Conservation (phyloP, 1,140 invertebrate species). For the Polyergus mexicanus region DNA sequence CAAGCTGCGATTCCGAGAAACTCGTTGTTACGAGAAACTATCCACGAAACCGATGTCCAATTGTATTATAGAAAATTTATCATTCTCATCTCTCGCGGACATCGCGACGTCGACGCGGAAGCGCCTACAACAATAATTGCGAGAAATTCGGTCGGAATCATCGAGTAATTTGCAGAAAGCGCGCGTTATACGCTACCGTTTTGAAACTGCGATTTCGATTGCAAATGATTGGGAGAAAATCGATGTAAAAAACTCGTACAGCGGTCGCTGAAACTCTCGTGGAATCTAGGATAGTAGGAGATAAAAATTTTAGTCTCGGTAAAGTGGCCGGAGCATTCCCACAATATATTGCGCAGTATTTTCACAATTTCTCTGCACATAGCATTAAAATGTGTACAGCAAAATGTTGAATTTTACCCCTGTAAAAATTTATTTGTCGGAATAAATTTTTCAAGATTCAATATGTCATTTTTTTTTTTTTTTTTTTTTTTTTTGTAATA, state of each 20-base stretch:
- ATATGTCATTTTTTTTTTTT: not conserved
- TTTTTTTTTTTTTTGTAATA: not conserved
- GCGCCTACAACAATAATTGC: conserved; percentile 17
- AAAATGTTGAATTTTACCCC: not conserved
- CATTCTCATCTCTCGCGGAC: conserved; percentile 8
- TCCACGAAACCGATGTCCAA: conserved; percentile 63
- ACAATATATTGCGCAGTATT: conserved; percentile 7
- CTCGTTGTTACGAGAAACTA: conserved; percentile 52
- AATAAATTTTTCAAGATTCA: not conserved
- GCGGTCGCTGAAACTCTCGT: not conserved
- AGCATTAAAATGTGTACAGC: conserved; percentile 13
- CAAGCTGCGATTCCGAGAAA: not conserved
- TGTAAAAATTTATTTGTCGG: conserved; percentile 11
- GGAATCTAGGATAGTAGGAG: conserved; percentile 38
- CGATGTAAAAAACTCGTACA: conserved; percentile 7
- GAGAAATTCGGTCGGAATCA: conserved; percentile 4
- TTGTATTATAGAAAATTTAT: conserved; percentile 64
- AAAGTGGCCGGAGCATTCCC: not conserved
- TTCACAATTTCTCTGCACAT: not conserved
- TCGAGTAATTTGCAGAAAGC: conserved; percentile 25
- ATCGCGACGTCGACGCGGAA: conserved; percentile 6
- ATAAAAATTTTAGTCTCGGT: conserved; percentile 39
- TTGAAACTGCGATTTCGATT: not conserved
- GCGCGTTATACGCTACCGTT: not conserved
- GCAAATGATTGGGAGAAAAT: conserved; percentile 37